Conservation (phyloP, 2,113 vertebrate species). For the Vulpes lagopus region DNA sequence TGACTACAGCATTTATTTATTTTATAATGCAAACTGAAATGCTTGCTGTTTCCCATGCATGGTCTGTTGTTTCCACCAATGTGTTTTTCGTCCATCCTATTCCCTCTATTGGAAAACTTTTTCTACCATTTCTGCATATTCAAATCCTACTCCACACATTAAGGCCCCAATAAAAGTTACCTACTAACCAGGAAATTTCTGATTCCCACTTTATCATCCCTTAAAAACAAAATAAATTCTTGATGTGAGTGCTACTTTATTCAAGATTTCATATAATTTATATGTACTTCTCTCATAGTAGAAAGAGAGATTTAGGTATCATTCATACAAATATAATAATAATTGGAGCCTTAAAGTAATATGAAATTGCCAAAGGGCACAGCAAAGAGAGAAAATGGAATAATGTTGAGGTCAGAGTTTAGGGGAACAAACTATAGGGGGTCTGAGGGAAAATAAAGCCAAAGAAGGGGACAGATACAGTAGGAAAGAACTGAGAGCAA, state of each 20-base stretch:
- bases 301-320: background rate
- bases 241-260: background rate
- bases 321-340: background rate
- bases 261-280: background rate
- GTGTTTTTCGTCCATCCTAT: background rate
- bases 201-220: background rate
- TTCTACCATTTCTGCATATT: background rate
- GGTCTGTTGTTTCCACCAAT: background rate
- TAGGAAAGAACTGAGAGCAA: background rate
- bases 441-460: background rate
- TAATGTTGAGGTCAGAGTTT: background rate
- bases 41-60: background rate
- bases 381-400: background rate
- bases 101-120: background rate
- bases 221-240: constrained; percentile 16
- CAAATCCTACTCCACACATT: background rate
- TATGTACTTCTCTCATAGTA: background rate
- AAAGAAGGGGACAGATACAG: background rate
- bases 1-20: background rate
- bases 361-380: background rate
- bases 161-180: background rate
- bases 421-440: background rate
- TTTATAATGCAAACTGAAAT: background rate
- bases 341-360: constrained; percentile 1
- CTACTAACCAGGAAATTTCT: background rate